Conservation (phyloP, 2,113 vertebrate genomes). For the Muscicapa adusta region DNA sequence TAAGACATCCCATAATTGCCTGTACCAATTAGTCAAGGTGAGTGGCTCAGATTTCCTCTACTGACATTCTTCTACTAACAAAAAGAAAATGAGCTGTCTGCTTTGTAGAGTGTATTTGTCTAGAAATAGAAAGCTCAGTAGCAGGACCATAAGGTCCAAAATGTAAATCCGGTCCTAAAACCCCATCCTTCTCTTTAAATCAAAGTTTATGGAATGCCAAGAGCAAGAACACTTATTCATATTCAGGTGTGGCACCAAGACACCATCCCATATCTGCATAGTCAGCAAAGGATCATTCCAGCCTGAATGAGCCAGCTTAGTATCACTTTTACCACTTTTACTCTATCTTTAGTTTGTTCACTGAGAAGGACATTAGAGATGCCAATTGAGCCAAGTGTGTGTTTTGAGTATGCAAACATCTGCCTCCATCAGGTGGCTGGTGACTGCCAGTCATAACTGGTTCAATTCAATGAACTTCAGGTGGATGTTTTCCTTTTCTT, state of each 20-base stretch:
- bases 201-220: neutral
- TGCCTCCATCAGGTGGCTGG: neutral
- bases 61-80: neutral
- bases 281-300: neutral
- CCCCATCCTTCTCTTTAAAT: neutral
- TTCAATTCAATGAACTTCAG: neutral
- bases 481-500: neutral
- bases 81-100: neutral
- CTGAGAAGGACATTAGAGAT: neutral
- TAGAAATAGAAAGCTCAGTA: neutral
- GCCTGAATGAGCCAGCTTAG: neutral
- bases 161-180: neutral
- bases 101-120: neutral
- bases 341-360: neutral
- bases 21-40: constrained; percentile 10
- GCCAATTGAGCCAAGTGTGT: neutral
- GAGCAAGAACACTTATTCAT: neutral
- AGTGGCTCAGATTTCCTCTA: neutral
- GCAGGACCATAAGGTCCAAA: neutral
- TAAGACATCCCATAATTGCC: neutral
- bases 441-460: neutral
- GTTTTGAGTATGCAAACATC: neutral
- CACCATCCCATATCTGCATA: neutral
- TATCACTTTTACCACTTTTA: neutral
- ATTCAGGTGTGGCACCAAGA: neutral